Conservation (phyloP, 2,888 invertebrate species). For the Drosophila nr. perissopoda region DNA sequence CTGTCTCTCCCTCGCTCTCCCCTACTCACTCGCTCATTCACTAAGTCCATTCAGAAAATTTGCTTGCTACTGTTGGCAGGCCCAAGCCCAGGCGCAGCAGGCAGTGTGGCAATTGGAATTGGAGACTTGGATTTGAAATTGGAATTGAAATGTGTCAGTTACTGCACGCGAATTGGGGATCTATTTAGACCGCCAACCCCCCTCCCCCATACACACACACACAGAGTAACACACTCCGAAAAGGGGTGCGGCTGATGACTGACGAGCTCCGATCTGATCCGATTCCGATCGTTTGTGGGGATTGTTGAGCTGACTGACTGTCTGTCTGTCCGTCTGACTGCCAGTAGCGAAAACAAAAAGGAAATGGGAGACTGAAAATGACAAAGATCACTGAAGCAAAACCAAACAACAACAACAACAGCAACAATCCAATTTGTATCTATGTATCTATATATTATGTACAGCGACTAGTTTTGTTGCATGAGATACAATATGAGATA, state of each 20-base stretch:
- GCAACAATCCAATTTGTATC: slow-evolving; percentile 62
- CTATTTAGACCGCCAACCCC: slow-evolving; percentile 29
- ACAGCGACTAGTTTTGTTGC: slow-evolving; percentile 20
- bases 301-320: slow-evolving; percentile 27
- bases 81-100: slow-evolving; percentile 35
- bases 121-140: background rate
- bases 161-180: slow-evolving; percentile 56
- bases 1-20: background rate
- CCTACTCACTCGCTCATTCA: slow-evolving; percentile 22
- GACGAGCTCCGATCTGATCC: slow-evolving; percentile 37
- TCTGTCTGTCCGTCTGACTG: slow-evolving; percentile 4
- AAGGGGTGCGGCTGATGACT: slow-evolving; percentile 64
- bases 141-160: slow-evolving; percentile 52
- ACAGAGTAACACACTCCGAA: slow-evolving; percentile 7
- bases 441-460: slow-evolving; percentile 52
- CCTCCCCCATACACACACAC: background rate
- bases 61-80: slow-evolving; percentile 15
- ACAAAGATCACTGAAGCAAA: slow-evolving; percentile 81
- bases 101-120: slow-evolving; percentile 40
- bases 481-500: slow-evolving; percentile 38
- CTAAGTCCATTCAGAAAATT: slow-evolving; percentile 49
- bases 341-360: slow-evolving; percentile 53
- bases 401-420: slow-evolving; percentile 52
- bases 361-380: slow-evolving; percentile 79
- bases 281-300: slow-evolving; percentile 45